Base-by-base conservation (phyloP, 2,113 vertebrate genomes). In the Puntigrus tetrazona region DNA sequence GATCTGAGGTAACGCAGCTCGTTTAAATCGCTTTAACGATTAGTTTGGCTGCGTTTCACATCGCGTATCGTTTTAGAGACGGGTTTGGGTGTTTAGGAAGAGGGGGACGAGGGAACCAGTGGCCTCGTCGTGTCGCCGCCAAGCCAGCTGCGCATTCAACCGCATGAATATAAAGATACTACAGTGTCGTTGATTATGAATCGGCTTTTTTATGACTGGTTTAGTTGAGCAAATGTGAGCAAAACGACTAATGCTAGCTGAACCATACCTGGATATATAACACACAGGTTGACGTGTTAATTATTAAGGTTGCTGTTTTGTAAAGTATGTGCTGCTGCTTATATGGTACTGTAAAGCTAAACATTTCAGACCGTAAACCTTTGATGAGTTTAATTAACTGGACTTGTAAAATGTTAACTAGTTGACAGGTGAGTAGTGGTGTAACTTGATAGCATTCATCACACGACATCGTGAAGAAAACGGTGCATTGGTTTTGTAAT, bases 1-100 rank as follows among this genome's bases (percentile, higher is more conserved):
- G n/a, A 50, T 4, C 45, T 5, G 43, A 88, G 86, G 86, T 88
- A 87, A 11, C 11, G 4, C 52, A 14, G 31, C 59, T 76, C 29
- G 3, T n/a, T 77, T 78, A 16, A 55, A 38, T 52, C 31, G n/a
- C 0, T 36, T 29, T 18, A 16, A 34, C 18, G 5, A 61, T 22
- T 16, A 22, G 14, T 31, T 31, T 27, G 4, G 0, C 14, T 75
- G 18, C 59, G 4, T 20, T 85, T 73, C 78, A 8, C 29, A 50
- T 59, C 20, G 9, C 14, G 57, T 47, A 43, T 65, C 6, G 1
- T 67, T 25, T 41, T 34, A 47, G 36, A 38, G n/a, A 43, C 11
- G 7, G 13, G 18, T 43, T 63, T 8, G 11, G 2, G 7, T 61
- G 77, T 78, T 43, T 61, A 59, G 25, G 6, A 78, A 27, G 69